Evolutionary conservation across 2,888 invertebrate species (phyloP).

Genomic region (Listrodromus nycthemerus): DNA sequence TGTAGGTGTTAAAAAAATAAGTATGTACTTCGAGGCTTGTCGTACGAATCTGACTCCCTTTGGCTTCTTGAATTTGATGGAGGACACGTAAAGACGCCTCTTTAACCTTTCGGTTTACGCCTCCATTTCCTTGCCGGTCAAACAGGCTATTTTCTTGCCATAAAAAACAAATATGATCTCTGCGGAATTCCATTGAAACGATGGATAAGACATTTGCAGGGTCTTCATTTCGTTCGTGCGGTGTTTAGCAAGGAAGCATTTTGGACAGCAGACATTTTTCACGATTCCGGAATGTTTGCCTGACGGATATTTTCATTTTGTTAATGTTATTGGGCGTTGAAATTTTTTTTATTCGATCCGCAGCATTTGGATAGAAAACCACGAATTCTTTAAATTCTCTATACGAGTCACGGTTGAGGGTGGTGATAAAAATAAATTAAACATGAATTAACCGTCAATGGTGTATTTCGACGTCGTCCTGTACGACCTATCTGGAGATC

Average conservation of each 20-base stretch:
- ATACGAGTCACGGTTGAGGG: not conserved
- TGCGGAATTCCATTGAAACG: not conserved
- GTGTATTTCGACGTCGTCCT: not conserved
- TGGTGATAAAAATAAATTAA: not conserved
- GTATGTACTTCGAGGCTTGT: conserved; percentile 1
- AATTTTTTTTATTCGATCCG: too few species aligned
- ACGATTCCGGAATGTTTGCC: too few species aligned
- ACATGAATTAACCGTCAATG: not conserved
- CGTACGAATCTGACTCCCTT: not conserved
- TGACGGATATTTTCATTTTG: too few species aligned
- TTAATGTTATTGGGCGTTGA: too few species aligned
- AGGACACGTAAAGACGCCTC: conserved; percentile 3
- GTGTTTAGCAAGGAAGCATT: too few species aligned
- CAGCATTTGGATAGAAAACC: too few species aligned
- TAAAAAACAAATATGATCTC: not conserved
- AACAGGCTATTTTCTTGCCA: not conserved
- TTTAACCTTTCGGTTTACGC: not conserved
- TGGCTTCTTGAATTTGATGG: not conserved
- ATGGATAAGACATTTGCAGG: too few species aligned
- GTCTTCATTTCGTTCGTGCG: too few species aligned
- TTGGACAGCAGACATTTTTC: too few species aligned
- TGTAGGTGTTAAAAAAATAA: conserved; percentile 3
- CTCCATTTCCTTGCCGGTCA: not conserved
- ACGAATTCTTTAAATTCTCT: not conserved
- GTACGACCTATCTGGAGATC: not conserved